Evolutionary conservation across 2,113 vertebrate genomes (phyloP).

Genomic region (Equus quagga): DNA sequence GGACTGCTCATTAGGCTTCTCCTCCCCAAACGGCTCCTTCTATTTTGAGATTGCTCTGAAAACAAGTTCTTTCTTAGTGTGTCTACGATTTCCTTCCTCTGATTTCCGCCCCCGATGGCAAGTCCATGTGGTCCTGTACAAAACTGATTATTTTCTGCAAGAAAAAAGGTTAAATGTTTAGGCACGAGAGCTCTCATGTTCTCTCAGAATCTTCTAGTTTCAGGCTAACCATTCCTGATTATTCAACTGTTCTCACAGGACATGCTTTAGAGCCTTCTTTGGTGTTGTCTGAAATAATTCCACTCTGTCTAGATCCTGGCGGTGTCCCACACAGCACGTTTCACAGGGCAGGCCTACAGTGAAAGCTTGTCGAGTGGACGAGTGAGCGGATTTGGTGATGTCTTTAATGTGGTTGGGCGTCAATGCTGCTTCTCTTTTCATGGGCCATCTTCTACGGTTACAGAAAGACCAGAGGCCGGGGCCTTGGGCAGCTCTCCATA

Average conservation of each 20-base stretch:
- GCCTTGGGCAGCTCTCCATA: background rate
- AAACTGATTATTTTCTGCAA: background rate
- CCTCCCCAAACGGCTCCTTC: background rate
- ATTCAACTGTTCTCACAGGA: background rate
- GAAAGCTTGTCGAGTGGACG: background rate
- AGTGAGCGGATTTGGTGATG: conserved; percentile 8
- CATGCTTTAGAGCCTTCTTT: background rate
- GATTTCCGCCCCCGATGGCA: background rate
- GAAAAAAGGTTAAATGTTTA: background rate
- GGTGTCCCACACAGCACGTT: background rate
- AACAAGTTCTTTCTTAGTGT: background rate
- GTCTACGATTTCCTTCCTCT: background rate
- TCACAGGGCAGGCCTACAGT: background rate
- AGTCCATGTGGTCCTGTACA: background rate
- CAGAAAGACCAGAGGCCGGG: background rate
- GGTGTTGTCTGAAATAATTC: background rate
- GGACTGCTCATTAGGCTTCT: background rate
- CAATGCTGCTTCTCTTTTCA: background rate
- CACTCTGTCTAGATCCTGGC: background rate
- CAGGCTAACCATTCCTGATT: background rate
- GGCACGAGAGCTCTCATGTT: background rate
- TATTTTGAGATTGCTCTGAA: background rate
- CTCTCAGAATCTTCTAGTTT: background rate
- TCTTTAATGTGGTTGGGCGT: background rate
- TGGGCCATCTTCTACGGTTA: background rate